Conservation (phyloP, 2,888 invertebrate genomes). For the Tupiocoris notatus region DNA sequence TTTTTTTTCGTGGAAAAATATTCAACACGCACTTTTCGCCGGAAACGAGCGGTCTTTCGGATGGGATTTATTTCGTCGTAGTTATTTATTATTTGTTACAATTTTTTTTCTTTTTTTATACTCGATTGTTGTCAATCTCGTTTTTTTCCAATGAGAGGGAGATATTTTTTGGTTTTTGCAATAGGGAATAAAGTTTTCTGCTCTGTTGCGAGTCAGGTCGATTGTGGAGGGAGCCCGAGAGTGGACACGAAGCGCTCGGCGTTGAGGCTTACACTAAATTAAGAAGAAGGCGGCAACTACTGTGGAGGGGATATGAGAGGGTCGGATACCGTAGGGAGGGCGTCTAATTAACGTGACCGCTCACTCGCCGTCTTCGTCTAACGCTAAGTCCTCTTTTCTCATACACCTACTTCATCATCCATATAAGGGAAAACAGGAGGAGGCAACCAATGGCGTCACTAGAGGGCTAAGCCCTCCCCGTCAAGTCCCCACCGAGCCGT, state of each 20-base stretch:
- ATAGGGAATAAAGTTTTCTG: too few relatives aligned
- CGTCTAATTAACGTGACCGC: slow-evolving; percentile 29
- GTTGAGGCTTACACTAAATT: slow-evolving; percentile 41
- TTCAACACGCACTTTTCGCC: not conserved
- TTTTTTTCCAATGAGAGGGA: too few relatives aligned
- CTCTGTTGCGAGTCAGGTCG: not conserved
- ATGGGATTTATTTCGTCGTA: too few relatives aligned
- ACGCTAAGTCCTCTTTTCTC: not conserved
- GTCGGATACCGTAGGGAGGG: not conserved
- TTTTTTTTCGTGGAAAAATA: slow-evolving; percentile 2
- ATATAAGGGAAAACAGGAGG: not conserved
- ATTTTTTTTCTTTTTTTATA: too few relatives aligned
- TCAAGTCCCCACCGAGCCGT: not conserved
- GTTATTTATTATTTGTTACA: too few relatives aligned
- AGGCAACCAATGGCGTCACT: not conserved
- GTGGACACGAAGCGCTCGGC: slow-evolving; percentile 41
- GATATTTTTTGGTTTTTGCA: not conserved
- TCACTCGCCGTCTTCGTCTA: not conserved
- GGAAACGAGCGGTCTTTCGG: too few relatives aligned
- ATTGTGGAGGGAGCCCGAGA: not conserved
- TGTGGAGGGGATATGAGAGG: not conserved
- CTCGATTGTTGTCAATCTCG: too few relatives aligned
- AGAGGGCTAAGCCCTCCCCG: not conserved
- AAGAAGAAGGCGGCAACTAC: slow-evolving; percentile 19
- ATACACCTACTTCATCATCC: not conserved